Base-by-base conservation (phyloP, 2,888 invertebrate species). In the Caenorhabditis sp. region DNA sequence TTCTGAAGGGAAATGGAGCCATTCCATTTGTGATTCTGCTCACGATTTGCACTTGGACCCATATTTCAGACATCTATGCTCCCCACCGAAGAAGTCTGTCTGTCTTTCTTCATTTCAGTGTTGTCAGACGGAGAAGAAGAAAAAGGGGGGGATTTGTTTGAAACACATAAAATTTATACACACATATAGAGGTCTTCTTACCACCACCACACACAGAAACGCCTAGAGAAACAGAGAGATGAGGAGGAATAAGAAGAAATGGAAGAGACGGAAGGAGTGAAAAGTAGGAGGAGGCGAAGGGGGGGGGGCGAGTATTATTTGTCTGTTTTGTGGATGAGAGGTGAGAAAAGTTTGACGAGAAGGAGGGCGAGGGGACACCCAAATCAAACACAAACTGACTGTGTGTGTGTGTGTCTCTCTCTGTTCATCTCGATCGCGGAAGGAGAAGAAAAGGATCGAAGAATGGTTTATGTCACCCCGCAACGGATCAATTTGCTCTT, bases 291-390 rank as follows among this genome's bases (percentile, higher is more conserved):
- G 15, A 47, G 44, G 55, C 11, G 13, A 40, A 40, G 40, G 13
- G 40, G 60, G 32, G n/a, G 37, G 20, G 50, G 51, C 22, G 22
- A 53, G 61, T 60, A 71, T 70, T 70, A 47, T 69, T 77, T 64
- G 64, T 64, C 72, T 58, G 72, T 64, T 72, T 62, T 72, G 56
- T 58, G 64, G 67, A 67, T 67, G 68, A 62, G 62, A 68, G 56
- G 68, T 68, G 76, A 47, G 68, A 76, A 68, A 68, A 61, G 61
- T 68, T 76, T 62, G 62, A 76, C 32, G 44, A 28, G 50, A n/a
- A 40, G 35, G 24, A 28, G 35, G 24, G 24, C 55, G 44, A 13
- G 55, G 35, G 32, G 24, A 37, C 4, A 4, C 32, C 20, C 26
- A 58, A 65, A 74, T 24, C 65, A 65, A 65, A 65, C 50, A 65